Conservation (phyloP, 2,888 invertebrate genomes). For the Agrilus cyanescens region DNA sequence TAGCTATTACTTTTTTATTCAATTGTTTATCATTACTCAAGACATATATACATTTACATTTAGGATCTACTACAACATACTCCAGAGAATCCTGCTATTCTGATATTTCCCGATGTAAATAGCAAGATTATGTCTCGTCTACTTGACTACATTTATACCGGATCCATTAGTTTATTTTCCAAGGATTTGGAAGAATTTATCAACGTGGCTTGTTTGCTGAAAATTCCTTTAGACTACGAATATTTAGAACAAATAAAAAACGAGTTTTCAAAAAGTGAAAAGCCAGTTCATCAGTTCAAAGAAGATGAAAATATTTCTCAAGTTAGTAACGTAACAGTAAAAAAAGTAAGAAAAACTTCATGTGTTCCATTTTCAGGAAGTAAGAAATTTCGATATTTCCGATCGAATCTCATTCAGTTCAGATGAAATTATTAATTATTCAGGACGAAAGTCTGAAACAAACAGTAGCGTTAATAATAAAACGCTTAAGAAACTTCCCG, state of each 20-base stretch:
- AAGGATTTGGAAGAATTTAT: constrained; percentile 47
- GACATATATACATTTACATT: constrained; percentile 4
- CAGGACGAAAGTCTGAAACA: background rate
- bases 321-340: background rate
- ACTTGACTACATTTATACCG: constrained; percentile 57
- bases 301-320: background rate
- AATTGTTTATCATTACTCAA: background rate
- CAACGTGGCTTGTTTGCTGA: constrained; percentile 38
- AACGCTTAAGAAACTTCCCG: constrained; percentile 21
- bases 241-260: constrained; percentile 9
- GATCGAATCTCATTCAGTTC: too few relatives aligned
- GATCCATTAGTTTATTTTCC: constrained; percentile 47
- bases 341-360: too few relatives aligned
- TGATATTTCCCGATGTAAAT: constrained; percentile 54
- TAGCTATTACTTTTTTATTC: background rate
- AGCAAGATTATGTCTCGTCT: constrained; percentile 49
- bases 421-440: too few relatives aligned
- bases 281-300: background rate
- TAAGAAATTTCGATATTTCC: too few relatives aligned
- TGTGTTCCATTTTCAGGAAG: too few relatives aligned
- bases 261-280: background rate
- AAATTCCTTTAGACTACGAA: constrained; percentile 23
- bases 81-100: constrained; percentile 44
- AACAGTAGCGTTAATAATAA: constrained; percentile 6
- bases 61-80: constrained; percentile 27